A percentile compares a stretch with the other conserved stretches of the same genome.
Conservation (phyloP, 2,113 vertebrate species). For the Cyanoderma ruficeps region DNA sequence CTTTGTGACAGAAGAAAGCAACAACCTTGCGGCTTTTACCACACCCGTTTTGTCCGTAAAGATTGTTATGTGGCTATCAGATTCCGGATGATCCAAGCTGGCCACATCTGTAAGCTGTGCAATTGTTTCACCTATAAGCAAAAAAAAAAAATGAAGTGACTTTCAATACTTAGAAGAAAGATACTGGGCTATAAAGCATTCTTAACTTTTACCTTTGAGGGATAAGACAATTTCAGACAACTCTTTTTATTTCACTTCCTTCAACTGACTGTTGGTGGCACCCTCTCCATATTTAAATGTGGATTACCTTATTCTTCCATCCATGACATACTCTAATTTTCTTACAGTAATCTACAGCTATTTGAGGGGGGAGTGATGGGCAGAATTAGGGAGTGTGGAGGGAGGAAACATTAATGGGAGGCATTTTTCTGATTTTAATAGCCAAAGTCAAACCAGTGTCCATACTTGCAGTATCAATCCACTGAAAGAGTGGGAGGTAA, state of each 20-base stretch:
- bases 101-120: conserved; percentile 90
- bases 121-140: conserved; percentile 88
- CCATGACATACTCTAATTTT: not conserved
- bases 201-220: not conserved
- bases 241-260: not conserved
- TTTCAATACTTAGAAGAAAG: not conserved
- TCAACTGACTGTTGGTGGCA: conserved; percentile 21
- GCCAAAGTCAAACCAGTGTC: not conserved
- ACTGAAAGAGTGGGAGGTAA: not conserved
- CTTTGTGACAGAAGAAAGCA: conserved; percentile 97
- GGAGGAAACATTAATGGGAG: not conserved
- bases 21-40: conserved; percentile 91
- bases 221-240: not conserved
- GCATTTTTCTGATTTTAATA: not conserved
- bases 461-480: not conserved
- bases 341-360: not conserved
- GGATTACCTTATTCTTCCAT: not conserved
- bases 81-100: conserved; percentile 71
- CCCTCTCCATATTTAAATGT: conserved; percentile 16
- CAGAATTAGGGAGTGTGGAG: not conserved
- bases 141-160: not conserved
- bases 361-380: not conserved
- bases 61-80: conserved; percentile 82
- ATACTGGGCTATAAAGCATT: not conserved
- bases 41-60: conserved; percentile 92